phyloP scores from a whole-genome alignment of 2,888 invertebrate species.

The Sinotaia quadrata region DNA sequence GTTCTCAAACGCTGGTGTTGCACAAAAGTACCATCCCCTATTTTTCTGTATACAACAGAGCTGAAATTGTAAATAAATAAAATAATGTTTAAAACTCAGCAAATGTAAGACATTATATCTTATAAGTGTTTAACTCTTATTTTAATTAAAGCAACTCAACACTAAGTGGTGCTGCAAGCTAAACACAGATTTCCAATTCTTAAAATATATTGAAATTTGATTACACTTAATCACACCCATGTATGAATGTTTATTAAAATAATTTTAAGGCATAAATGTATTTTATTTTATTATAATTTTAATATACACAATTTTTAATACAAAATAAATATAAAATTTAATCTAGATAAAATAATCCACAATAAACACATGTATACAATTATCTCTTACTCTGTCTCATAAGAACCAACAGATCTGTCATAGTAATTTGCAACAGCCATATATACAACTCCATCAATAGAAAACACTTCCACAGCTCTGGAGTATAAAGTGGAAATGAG shows the following conservation, averaged over 20 bases:
- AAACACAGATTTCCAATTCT: too few species aligned
- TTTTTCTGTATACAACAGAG: constrained; percentile 63
- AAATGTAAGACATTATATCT: not conserved
- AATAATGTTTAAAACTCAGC: not conserved
- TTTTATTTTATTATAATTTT: too few species aligned
- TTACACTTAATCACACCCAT: too few species aligned
- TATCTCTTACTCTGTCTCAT: constrained; percentile 42
- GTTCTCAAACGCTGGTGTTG: constrained; percentile 64
- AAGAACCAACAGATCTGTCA: constrained; percentile 42
- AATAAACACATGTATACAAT: too few species aligned
- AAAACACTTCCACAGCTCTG: constrained; percentile 48
- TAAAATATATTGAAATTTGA: too few species aligned
- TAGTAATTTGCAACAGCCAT: constrained; percentile 64
- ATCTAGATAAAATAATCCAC: too few species aligned
- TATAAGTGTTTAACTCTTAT: not conserved
- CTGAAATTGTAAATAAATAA: constrained; percentile 45
- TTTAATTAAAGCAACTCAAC: too few species aligned
- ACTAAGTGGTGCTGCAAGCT: too few species aligned
- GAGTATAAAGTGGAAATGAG: constrained; percentile 59
- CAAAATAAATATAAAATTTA: too few species aligned
- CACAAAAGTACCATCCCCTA: constrained; percentile 50
- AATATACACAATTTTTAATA: too few species aligned
- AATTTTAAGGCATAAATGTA: too few species aligned
- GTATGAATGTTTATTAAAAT: too few species aligned
- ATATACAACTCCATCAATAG: constrained; percentile 51